Percentiles rank a stretch among this genome's conserved stretches.
Conservation (phyloP, 2,888 invertebrate genomes). For the Chymomyza amoena region DNA sequence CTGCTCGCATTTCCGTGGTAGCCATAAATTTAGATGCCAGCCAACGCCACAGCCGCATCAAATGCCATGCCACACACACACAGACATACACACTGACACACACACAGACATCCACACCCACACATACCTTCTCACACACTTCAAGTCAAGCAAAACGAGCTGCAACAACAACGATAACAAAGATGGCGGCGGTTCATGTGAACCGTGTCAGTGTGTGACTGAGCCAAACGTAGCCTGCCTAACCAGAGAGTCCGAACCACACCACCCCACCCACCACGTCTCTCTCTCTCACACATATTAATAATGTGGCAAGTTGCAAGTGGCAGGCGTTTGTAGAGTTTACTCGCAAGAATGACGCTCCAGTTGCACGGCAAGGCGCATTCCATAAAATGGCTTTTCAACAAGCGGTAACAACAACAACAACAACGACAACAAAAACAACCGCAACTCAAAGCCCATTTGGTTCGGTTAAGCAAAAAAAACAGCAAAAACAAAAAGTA, state of each 20-base stretch:
- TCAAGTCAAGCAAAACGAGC: conserved; percentile 12
- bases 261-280: conserved; percentile 30
- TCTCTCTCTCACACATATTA: conserved; percentile 42
- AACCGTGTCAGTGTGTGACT: conserved; percentile 41
- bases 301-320: conserved; percentile 43
- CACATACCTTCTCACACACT: conserved; percentile 17
- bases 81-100: conserved; percentile 8
- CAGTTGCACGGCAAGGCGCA: conserved; percentile 7
- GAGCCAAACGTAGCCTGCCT: neutral
- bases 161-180: neutral
- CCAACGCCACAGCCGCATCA: neutral
- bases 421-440: conserved; percentile 11
- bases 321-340: conserved; percentile 10
- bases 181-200: conserved; percentile 38
- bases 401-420: conserved; percentile 13
- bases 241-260: conserved; percentile 10
- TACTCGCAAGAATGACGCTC: conserved; percentile 13
- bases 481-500: neutral
- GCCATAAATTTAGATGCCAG: conserved; percentile 59
- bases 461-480: neutral
- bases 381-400: conserved; percentile 34
- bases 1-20: conserved; percentile 60
- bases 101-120: neutral
- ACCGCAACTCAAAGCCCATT: conserved; percentile 12
- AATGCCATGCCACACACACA: neutral